Evolutionary conservation across 2,888 invertebrate species (phyloP).

Genomic region (Eupithecia abbreviata): DNA sequence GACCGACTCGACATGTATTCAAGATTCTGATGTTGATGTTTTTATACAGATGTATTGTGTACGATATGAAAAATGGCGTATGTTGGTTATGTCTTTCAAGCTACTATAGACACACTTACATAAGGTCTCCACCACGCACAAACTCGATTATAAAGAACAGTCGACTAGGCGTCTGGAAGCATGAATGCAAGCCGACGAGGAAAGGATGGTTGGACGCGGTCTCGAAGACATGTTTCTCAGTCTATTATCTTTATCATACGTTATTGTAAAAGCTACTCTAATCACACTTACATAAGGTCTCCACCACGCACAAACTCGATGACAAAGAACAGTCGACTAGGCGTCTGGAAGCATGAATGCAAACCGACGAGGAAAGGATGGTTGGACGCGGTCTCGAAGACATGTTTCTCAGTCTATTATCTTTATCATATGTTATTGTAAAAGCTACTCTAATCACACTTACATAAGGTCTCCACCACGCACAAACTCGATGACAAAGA

Average conservation of each 20-base stretch:
- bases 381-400: slow-evolving; percentile 99
- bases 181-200: slow-evolving; percentile 99
- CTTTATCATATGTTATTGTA: too few species aligned
- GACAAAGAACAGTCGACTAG: slow-evolving; percentile 97
- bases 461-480: slow-evolving; percentile 97
- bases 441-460: slow-evolving; percentile 41
- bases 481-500: slow-evolving; percentile 99
- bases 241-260: too few species aligned
- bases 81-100: background rate
- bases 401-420: slow-evolving; percentile 99
- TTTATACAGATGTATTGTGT: too few species aligned
- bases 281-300: slow-evolving; percentile 90
- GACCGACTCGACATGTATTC: too few species aligned
- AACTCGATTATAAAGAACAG: slow-evolving; percentile 99
- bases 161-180: slow-evolving; percentile 98
- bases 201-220: slow-evolving; percentile 99
- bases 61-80: too few species aligned
- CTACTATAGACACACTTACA: slow-evolving; percentile 76
- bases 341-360: slow-evolving; percentile 99
- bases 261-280: background rate
- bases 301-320: slow-evolving; percentile 99
- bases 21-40: too few species aligned
- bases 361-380: slow-evolving; percentile 99
- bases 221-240: slow-evolving; percentile 99
- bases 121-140: slow-evolving; percentile 98